Base-by-base conservation (phyloP, 64 coral and sea anemone species). In the Cladopsammia gracilis region DNA sequence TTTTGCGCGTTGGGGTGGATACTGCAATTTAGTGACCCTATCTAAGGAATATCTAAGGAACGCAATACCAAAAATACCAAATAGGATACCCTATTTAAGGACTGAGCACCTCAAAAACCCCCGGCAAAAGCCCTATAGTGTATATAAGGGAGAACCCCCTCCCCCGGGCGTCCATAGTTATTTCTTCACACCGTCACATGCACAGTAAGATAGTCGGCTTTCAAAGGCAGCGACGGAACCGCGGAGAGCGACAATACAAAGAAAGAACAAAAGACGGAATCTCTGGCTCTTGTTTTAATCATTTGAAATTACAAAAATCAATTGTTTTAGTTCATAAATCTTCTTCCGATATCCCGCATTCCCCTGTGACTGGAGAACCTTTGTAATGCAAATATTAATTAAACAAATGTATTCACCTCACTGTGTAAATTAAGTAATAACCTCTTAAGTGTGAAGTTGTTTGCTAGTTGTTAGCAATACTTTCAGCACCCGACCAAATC, bases 401-500 rank as follows among this genome's bases (percentile, higher is more conserved):
- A 59, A 34, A 79, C 77, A 79, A 79, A 79, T 10, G 53, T 13
- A 51, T 76, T 76, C 46, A 51, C 19, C n/a, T 10, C n/a, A n/a
- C 24, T 16, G 4, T 79, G 77, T 79, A 61, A 79, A 79, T 79
- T 79, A 60, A 79, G 52, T 60, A 59, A 79, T 59, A 53, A 60
- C 23, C 52, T 79, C 53, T 79, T 34, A 75, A 61, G 22, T 79
- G 76, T 51, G 18, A 76, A 76, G 44, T 76, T 79, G 76, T 79
- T 78, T 78, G 76, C n/a, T 48, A 78, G 76, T 42, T 13, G 44
- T 60, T 79, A 12, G 11, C 4, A 20, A 48, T 50, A 59, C 77
- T 79, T 24, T 59, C 11, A 34, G 34, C n/a, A 53, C 6, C 0
- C 13, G 50, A 26, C 24, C 9, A 25, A 42, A 42, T 3, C 10